These are phyloP conservation scores for Suricata suricatta DNA, from an alignment of 2,113 vertebrate species.

Conservation along the genomic window DNA sequence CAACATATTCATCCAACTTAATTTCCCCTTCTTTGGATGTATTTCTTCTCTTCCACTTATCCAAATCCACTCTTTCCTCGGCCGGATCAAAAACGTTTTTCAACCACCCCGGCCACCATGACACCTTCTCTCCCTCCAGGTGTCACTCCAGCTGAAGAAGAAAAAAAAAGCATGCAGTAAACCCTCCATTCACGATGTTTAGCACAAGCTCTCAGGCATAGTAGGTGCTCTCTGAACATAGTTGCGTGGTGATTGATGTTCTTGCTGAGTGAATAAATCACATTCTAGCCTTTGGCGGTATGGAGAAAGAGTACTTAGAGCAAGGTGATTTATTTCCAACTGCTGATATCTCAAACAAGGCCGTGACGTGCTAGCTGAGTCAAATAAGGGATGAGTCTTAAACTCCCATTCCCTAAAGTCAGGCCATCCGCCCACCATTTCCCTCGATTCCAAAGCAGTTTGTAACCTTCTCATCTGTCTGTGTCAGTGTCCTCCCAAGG, in stretches of 20 bases:
- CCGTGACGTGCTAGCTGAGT: neutral
- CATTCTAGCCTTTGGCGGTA: neutral
- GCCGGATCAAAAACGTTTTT: neutral
- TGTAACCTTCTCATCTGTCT: neutral
- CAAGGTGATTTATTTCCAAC: conserved; percentile 21
- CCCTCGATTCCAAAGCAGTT: neutral
- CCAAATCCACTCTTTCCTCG: neutral
- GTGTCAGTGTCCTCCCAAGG: neutral
- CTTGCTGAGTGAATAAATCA: conserved; percentile 44
- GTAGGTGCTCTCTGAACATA: conserved; percentile 1
- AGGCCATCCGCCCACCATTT: neutral
- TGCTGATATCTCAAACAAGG: neutral
- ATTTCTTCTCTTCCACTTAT: neutral
- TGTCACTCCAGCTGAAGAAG: neutral
- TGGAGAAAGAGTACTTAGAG: neutral
- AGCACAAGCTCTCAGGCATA: neutral
- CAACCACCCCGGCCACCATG: neutral
- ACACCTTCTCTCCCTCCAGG: neutral
- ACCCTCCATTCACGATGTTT: neutral
- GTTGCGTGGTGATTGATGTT: neutral
- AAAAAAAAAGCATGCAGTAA: neutral
- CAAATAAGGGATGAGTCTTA: neutral
- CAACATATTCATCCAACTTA: neutral
- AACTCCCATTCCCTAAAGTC: neutral
- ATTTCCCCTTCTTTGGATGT: neutral